Conservation (phyloP, 1,140 invertebrate species). For the Drosophila mojavensis region DNA sequence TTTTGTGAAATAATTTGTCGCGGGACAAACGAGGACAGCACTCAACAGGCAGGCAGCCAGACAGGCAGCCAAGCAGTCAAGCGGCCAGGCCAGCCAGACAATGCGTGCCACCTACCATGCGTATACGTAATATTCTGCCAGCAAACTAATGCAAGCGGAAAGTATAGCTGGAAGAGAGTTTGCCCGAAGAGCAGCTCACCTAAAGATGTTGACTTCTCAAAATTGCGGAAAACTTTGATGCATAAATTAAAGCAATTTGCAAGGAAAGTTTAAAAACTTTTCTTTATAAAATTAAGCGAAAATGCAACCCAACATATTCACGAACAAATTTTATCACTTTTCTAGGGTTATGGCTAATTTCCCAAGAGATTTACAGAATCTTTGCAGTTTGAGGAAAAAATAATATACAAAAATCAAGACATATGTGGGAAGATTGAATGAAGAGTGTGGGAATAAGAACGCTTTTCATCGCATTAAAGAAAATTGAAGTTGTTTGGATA, state of each 20-base stretch:
- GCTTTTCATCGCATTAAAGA: too few relatives aligned
- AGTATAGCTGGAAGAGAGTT: not conserved
- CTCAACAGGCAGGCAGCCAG: constrained; percentile 59
- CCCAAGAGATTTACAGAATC: not conserved
- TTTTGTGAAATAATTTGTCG: constrained; percentile 75
- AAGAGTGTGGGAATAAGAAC: too few relatives aligned
- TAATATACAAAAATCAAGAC: too few relatives aligned
- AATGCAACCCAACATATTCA: constrained; percentile 8
- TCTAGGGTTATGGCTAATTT: constrained; percentile 1
- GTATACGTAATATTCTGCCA: constrained; percentile 50
- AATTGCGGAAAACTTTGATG: constrained; percentile 16
- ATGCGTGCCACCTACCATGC: constrained; percentile 38
- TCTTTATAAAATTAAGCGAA: constrained; percentile 22
- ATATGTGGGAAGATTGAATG: too few relatives aligned
- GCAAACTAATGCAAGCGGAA: not conserved
- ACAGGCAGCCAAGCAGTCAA: not conserved
- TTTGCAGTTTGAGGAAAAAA: not conserved
- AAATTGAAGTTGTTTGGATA: too few relatives aligned
- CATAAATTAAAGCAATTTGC: constrained; percentile 29
- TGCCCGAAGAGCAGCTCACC: not conserved
- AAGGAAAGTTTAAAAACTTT: constrained; percentile 23
- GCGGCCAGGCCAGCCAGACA: constrained; percentile 1
- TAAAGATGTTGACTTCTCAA: constrained; percentile 4
- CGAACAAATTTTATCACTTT: not conserved
- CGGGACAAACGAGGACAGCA: constrained; percentile 59